phyloP scores from a whole-genome alignment of 2,888 invertebrate species.

The Diadegma fenestrale region DNA sequence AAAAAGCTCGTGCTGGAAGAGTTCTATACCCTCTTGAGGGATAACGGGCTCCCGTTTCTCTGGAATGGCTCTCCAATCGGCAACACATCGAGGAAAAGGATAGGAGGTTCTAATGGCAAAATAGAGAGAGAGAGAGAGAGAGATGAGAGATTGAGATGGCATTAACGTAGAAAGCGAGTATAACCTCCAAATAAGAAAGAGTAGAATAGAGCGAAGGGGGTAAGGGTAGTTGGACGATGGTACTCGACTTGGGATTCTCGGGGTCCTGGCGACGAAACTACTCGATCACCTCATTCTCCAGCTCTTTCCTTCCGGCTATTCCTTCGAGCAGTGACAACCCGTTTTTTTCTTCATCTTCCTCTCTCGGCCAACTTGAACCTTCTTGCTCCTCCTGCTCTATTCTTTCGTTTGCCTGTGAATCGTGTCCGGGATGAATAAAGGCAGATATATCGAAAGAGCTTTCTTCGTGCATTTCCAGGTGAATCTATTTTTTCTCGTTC shows the following conservation, averaged over 20 bases:
- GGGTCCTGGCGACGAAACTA: conserved; percentile 74
- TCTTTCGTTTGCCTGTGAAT: conserved; percentile 60
- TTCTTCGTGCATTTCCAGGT: conserved; percentile 40
- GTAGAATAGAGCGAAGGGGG: conserved; percentile 3
- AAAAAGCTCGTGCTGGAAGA: conserved; percentile 59
- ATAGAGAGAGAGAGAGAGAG: conserved; percentile 2
- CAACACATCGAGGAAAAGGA: conserved; percentile 39
- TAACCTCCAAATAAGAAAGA: conserved; percentile 13
- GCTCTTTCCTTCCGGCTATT: conserved; percentile 67
- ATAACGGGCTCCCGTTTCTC: conserved; percentile 53
- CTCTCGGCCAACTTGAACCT: conserved; percentile 57
- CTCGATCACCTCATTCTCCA: conserved; percentile 74
- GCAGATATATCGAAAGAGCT: conserved; percentile 21
- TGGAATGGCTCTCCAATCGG: conserved; percentile 25
- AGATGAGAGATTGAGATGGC: conserved; percentile 25
- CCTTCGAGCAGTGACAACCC: conserved; percentile 64
- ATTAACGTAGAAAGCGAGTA: conserved; percentile 14
- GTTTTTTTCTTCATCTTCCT: conserved; percentile 62
- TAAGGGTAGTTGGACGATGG: conserved; percentile 38
- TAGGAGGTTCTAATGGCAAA: conserved; percentile 48
- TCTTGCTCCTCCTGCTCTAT: conserved; percentile 48
- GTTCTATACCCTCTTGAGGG: conserved; percentile 37
- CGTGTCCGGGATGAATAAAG: conserved; percentile 24
- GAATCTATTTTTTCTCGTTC: conserved; percentile 47
- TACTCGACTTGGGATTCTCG: conserved; percentile 66